Conservation (phyloP, 2,888 invertebrate species). For the Chrysina gloriosa region DNA sequence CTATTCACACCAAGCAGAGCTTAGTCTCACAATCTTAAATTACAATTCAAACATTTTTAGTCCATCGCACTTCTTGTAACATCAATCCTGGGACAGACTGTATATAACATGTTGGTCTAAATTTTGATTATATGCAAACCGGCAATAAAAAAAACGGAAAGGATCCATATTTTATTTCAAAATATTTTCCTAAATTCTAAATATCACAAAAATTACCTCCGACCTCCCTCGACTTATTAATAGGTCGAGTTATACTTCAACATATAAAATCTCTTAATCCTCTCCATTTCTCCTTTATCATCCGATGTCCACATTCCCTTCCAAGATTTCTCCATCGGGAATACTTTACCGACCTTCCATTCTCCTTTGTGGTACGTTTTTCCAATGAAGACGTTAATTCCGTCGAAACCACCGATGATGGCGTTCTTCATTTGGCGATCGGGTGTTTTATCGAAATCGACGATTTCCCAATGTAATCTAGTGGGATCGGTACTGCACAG, state of each 20-base stretch:
- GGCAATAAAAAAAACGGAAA: no score
- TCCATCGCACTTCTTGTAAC: no score
- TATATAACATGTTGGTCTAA: no score
- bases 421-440: not conserved
- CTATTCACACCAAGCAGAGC: no score
- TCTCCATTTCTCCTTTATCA: not conserved
- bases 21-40: no score
- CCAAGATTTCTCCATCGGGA: not conserved
- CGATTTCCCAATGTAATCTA: conserved; percentile 9
- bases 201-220: no score
- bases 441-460: not conserved
- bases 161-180: no score
- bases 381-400: not conserved
- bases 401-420: not conserved
- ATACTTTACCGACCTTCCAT: conserved; percentile 21
- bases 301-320: not conserved
- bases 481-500: not conserved
- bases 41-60: no score
- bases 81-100: no score
- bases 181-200: no score
- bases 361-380: not conserved
- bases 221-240: no score
- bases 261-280: not conserved
- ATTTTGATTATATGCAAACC: no score
- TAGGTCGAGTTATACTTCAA: conserved; percentile 20